Evolutionary conservation across 2,113 vertebrate genomes (phyloP).

Genomic region (Etheostoma spectabile): DNA sequence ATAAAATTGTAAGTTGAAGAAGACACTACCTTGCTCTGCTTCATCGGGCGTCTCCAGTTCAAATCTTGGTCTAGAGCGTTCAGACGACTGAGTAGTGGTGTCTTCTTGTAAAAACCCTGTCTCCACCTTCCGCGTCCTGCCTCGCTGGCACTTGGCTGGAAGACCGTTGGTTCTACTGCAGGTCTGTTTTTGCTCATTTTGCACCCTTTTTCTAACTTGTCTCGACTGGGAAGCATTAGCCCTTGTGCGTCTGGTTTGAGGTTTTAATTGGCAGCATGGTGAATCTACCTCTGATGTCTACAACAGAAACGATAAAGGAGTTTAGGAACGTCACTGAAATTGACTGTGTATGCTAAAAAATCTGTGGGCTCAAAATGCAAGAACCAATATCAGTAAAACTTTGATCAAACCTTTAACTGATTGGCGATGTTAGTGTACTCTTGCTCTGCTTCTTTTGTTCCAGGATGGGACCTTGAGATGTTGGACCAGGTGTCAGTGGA

Average conservation of each 20-base stretch:
- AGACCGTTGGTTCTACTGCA: neutral
- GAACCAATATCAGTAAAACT: neutral
- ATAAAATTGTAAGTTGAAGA: no score
- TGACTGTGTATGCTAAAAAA: neutral
- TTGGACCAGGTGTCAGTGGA: neutral
- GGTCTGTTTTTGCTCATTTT: neutral
- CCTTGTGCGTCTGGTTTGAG: neutral
- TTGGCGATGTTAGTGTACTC: conserved; percentile 15
- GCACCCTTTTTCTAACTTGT: neutral
- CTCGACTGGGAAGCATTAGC: neutral
- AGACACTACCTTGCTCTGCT: conserved; percentile 60
- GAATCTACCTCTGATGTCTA: conserved; percentile 48
- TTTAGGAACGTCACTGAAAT: neutral
- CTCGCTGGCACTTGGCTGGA: conserved; percentile 24
- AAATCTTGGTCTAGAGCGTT: conserved; percentile 57
- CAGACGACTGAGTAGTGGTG: neutral
- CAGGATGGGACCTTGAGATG: neutral
- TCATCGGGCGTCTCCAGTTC: conserved; percentile 44
- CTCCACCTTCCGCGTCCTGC: conserved; percentile 1
- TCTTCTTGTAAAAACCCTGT: neutral
- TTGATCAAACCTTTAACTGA: conserved; percentile 36
- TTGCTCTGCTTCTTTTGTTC: neutral
- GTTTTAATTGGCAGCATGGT: neutral
- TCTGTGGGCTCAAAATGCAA: neutral
- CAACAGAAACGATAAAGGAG: conserved; percentile 15